Evolutionary conservation across 2,888 invertebrate genomes (phyloP).

Genomic region (Microctonus brassicae): DNA sequence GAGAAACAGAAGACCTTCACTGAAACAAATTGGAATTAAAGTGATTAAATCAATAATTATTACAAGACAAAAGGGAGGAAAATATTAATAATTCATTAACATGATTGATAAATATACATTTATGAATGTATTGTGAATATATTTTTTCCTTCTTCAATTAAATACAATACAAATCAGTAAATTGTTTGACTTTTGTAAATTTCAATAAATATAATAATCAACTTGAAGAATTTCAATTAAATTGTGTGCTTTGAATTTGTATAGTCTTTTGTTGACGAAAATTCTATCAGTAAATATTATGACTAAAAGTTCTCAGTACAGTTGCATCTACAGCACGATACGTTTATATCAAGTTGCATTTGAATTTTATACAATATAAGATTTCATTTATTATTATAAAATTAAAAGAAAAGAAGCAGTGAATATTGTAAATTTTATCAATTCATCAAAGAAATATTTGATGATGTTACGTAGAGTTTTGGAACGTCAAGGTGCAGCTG

Average conservation of each 20-base stretch:
- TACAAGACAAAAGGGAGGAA: background rate
- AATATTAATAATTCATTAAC: background rate
- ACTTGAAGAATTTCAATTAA: background rate
- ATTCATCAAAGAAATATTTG: background rate
- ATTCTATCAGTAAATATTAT: background rate
- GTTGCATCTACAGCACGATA: background rate
- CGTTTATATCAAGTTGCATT: background rate
- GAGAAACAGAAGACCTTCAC: conserved; percentile 50
- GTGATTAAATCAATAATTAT: background rate
- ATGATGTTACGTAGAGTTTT: conserved; percentile 47
- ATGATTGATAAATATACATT: background rate
- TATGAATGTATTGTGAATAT: background rate
- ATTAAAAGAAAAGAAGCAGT: background rate
- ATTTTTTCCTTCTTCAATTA: background rate
- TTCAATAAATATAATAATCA: conserved; percentile 1
- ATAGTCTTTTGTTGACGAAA: background rate
- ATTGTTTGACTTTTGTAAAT: background rate
- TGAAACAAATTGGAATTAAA: conserved; percentile 57
- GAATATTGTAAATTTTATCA: background rate
- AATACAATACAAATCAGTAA: background rate
- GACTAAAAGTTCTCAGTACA: background rate
- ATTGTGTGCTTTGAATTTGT: background rate
- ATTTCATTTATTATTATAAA: background rate
- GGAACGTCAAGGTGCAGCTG: conserved; percentile 29
- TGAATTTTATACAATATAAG: background rate